Evolutionary conservation across 2,888 invertebrate species (phyloP).

Genomic region (Lithodes maja): DNA sequence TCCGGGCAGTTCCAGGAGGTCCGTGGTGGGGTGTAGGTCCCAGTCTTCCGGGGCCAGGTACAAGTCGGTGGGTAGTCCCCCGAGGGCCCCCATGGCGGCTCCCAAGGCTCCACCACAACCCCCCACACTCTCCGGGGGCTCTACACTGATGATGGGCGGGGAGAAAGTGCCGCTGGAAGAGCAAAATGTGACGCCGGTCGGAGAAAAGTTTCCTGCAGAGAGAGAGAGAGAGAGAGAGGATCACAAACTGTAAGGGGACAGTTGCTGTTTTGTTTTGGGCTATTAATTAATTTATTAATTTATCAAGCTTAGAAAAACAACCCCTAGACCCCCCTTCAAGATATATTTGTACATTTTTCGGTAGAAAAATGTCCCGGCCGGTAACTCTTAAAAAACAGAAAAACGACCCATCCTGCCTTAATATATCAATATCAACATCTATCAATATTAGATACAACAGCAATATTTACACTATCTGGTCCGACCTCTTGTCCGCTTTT

Average conservation of each 20-base stretch:
- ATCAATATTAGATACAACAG: too few relatives aligned
- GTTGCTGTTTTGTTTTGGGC: too few relatives aligned
- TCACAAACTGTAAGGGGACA: not conserved
- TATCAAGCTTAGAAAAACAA: too few relatives aligned
- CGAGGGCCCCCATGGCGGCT: constrained; percentile 64
- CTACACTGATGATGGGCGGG: constrained; percentile 66
- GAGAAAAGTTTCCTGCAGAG: not conserved
- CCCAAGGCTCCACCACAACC: constrained; percentile 34
- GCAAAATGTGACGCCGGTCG: not conserved
- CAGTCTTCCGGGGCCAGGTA: constrained; percentile 66
- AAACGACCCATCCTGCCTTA: too few relatives aligned
- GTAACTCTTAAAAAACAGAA: too few relatives aligned
- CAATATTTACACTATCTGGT: too few relatives aligned
- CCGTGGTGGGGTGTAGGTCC: not conserved
- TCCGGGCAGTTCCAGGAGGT: constrained; percentile 36
- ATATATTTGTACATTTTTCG: too few relatives aligned
- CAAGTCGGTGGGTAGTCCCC: constrained; percentile 61
- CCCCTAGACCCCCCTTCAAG: too few relatives aligned
- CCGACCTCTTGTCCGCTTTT: too few relatives aligned
- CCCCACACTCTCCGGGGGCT: not conserved
- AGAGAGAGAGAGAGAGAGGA: constrained; percentile 32
- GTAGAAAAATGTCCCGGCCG: too few relatives aligned
- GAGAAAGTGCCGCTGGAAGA: constrained; percentile 40
- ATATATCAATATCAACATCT: too few relatives aligned
- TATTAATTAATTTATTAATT: too few relatives aligned